Evolutionary conservation across 2,797 vertebrate genomes (phyloP), one percentile per base, ranked within the genome.

Genomic region (Macroramphosus scolopax): DNA sequence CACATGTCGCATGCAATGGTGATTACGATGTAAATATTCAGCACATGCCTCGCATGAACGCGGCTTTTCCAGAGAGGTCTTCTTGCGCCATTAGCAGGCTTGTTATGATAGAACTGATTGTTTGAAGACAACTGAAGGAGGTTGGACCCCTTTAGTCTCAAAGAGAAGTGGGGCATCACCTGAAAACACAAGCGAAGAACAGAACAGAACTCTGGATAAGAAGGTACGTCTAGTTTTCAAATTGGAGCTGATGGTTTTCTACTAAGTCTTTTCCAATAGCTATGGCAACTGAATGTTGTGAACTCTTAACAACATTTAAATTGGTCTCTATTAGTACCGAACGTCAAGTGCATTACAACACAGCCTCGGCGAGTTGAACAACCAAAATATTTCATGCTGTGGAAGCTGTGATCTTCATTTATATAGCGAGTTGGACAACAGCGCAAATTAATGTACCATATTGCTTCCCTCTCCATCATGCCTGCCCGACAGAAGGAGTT

Each of bases 361-460:
- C 32, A 59, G 40, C 8, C 24, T 47, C 5, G 25, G 25, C 5
- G 34, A 59, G n/a, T n/a, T n/a, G 22, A 51, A 15, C 2, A 5
- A 9, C 17, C 48, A 43, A 39, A 53, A 49, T 46, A 28, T 44
- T 0, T 16, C 16, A 45, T 38, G 33, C 12, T 5, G 1, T 38
- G 17, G 15, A 30, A 51, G 17, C 20, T 39, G 32, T 30, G n/a
- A 44, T 36, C 32, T 46, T 61, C 34, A 75, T 78, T 78, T 66
- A 61, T 66, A 61, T 67, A 75, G 65, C 33, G 43, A 16, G 20
- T 55, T 34, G 68, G 65, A 64, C 65, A 76, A 28, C 38, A 43
- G 49, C 25, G 41, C 63, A 38, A 80, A 72, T 63, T 78, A 67
- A 72, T n/a, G n/a, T 71, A 53, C 50, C 50, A 26, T 62, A 55